Percentiles rank a stretch among this genome's conserved stretches.
Evolutionary conservation across 2,888 invertebrate genomes (phyloP).

Genomic region (Ennomos erosarius): DNA sequence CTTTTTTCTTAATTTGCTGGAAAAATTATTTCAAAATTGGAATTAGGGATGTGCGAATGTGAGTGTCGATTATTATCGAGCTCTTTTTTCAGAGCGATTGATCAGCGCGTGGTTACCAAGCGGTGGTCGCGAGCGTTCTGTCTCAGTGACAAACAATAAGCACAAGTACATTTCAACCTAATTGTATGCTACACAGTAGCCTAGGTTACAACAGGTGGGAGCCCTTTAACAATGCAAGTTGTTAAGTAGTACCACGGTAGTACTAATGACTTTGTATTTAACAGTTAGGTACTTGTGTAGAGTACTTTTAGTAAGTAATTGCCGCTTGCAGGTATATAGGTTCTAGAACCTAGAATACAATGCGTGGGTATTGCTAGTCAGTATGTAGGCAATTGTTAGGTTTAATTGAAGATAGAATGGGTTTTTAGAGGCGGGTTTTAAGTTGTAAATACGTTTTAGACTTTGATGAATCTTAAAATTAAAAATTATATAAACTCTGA

Average conservation of each 20-base stretch:
- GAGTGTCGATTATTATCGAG: slow-evolving; percentile 36
- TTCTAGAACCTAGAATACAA: slow-evolving; percentile 26
- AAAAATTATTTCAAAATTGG: slow-evolving; percentile 13
- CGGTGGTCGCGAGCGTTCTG: slow-evolving; percentile 72
- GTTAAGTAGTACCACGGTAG: neutral
- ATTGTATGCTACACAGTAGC: slow-evolving; percentile 59
- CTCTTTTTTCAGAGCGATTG: slow-evolving; percentile 51
- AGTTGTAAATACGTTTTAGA: neutral
- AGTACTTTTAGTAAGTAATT: slow-evolving; percentile 39
- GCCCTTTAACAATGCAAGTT: slow-evolving; percentile 53
- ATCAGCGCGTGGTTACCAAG: slow-evolving; percentile 66
- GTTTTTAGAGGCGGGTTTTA: slow-evolving; percentile 4
- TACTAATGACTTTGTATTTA: slow-evolving; percentile 30
- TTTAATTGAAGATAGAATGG: slow-evolving; percentile 20
- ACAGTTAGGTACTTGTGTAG: slow-evolving; percentile 35
- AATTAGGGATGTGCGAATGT: slow-evolving; percentile 23
- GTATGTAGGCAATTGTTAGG: slow-evolving; percentile 11
- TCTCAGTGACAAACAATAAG: slow-evolving; percentile 74
- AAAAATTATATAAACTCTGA: too few relatives aligned
- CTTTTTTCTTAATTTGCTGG: slow-evolving; percentile 4
- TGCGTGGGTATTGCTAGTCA: slow-evolving; percentile 14
- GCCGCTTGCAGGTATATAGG: slow-evolving; percentile 28
- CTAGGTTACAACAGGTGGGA: slow-evolving; percentile 70
- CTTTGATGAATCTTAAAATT: too few relatives aligned
- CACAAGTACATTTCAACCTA: slow-evolving; percentile 61